These are phyloP conservation scores for Eidolon dupreanum DNA, from an alignment of 2,797 vertebrate species.

Conservation along the genomic window DNA sequence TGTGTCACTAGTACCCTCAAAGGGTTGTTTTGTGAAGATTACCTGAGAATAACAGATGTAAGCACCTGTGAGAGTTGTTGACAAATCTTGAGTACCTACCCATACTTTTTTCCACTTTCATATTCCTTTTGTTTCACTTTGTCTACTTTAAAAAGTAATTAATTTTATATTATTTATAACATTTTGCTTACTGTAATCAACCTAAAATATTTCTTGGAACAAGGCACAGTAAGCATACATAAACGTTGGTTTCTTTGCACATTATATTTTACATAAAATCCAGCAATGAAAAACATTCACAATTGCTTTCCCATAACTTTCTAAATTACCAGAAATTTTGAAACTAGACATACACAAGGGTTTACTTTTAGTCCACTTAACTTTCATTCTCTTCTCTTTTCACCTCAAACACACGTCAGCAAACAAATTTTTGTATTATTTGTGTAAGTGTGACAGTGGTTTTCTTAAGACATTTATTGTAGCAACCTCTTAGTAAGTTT, in stretches of 20 bases:
- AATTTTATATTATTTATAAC: background rate
- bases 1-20: background rate
- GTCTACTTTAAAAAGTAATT: background rate
- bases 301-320: conserved; percentile 35
- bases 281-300: background rate
- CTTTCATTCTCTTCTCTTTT: background rate
- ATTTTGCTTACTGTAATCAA: background rate
- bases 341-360: background rate
- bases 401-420: background rate
- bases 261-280: conserved; percentile 26
- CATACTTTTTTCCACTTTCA: background rate
- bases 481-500: conserved; percentile 51
- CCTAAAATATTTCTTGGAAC: conserved; percentile 25
- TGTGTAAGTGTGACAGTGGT: conserved; percentile 40
- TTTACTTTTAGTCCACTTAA: background rate
- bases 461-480: conserved; percentile 72
- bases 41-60: background rate
- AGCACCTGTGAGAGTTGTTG: background rate
- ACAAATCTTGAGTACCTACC: background rate
- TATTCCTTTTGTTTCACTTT: conserved; percentile 3
- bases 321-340: conserved; percentile 37
- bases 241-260: conserved; percentile 2
- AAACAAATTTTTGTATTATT: conserved; percentile 48
- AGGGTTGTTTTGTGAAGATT: background rate
- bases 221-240: background rate